These are phyloP conservation scores for Camelus bactrianus DNA, from an alignment of 2,113 vertebrate genomes.

Conservation along the genomic window DNA sequence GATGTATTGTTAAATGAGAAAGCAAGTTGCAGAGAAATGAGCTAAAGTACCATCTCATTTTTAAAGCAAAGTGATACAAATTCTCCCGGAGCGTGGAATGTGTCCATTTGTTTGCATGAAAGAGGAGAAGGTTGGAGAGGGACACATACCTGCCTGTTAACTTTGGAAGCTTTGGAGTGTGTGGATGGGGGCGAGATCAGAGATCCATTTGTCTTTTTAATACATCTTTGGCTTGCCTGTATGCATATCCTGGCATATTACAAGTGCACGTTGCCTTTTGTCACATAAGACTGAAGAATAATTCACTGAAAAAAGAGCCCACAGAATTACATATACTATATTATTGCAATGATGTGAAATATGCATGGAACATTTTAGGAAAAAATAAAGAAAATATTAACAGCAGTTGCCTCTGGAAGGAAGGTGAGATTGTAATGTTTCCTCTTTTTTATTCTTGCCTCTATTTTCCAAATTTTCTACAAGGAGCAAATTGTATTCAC, in stretches of 20 bases:
- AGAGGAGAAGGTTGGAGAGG: not conserved
- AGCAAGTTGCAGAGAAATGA: conserved; percentile 71
- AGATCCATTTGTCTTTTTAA: not conserved
- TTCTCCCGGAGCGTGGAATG: not conserved
- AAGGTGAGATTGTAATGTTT: conserved; percentile 33
- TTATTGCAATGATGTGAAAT: conserved; percentile 22
- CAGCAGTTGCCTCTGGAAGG: conserved; percentile 27
- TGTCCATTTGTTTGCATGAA: conserved; percentile 26
- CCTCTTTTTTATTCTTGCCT: conserved; percentile 24
- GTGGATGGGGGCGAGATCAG: not conserved
- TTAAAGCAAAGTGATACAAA: conserved; percentile 60
- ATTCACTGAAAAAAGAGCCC: not conserved
- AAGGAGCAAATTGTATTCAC: not conserved
- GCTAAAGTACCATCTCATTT: conserved; percentile 50
- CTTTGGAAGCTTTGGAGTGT: not conserved
- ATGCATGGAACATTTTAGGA: not conserved
- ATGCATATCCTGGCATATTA: not conserved
- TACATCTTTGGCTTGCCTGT: not conserved
- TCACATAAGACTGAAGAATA: conserved; percentile 27
- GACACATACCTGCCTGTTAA: not conserved
- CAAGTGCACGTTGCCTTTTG: not conserved
- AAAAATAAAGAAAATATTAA: conserved; percentile 45
- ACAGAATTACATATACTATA: not conserved
- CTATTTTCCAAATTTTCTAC: conserved; percentile 34
- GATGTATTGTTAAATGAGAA: conserved; percentile 56